Base-by-base conservation (phyloP, 2,888 invertebrate species). In the Macaria notata region DNA sequence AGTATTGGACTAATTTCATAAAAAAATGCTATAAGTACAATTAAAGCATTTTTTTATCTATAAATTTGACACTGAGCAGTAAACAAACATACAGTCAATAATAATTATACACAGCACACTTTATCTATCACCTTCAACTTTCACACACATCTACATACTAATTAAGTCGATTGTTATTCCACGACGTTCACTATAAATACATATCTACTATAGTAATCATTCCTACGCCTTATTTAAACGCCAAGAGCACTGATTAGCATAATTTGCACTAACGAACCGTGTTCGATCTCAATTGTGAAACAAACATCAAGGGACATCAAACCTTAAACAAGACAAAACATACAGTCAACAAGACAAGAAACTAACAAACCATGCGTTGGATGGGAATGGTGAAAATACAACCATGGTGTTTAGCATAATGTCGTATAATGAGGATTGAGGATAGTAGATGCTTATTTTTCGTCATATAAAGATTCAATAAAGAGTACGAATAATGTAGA, bases 331-430 rank as follows among this genome's bases (percentile, higher is more conserved):
- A 56, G 60, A 53, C 61, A 19, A 19, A 41, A 51, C 54, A 54
- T 19, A 19, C 31, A 54, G 46, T 42, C 41, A 56, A 61, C 59
- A 63, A 56, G 60, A 51, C 54, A 54, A 49, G 36, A 44, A 47
- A 51, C 43, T 58, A 55, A 61, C 59, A 63, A 60, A 56, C 54
- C 66, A 64, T 66, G 66, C 66, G 61, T 63, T 44, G 38, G 46
- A 54, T 54, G 49, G 46, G 43, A 61, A 55, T 64, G 59, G 62
- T 56, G 55, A 9, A 8, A 41, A 41, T 5, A 61, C 62, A 59
- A 51, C 58, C 61, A 64, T 57, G 51, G 54, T 62, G 59, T 62
- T 62, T 59, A 56, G 59, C 59, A 55, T 61, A 64, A 62, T 54
- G 65, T 59, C 30, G 46, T 56, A 55, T 64, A 50, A 48, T 46